Conservation (phyloP, 2,113 vertebrate genomes). For the Cyanistes caeruleus region DNA sequence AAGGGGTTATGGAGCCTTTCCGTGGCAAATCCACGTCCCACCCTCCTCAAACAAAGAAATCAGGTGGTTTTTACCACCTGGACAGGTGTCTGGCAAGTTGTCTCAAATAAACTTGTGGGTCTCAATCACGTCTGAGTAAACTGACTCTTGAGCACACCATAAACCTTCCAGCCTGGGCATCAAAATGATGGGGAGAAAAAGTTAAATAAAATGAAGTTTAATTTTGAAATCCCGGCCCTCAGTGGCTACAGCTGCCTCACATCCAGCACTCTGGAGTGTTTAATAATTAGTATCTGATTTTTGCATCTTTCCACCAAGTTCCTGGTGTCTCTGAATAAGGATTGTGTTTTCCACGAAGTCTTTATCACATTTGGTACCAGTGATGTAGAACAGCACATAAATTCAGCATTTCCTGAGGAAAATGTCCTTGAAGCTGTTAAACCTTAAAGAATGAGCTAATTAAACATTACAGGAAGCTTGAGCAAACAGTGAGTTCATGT, state of each 20-base stretch:
- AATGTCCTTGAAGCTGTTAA: not conserved
- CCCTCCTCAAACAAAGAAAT: not conserved
- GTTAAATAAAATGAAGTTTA: not conserved
- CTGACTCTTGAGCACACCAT: not conserved
- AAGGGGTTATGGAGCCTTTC: not conserved
- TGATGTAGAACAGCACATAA: not conserved
- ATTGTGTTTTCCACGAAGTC: not conserved
- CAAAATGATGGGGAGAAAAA: not conserved
- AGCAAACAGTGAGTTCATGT: not conserved
- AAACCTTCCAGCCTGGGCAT: not conserved
- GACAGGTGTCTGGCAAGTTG: not conserved
- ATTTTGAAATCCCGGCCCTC: not conserved
- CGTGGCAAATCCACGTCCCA: not conserved
- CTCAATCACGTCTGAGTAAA: not conserved
- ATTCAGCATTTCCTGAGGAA: not conserved
- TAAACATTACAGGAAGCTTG: not conserved
- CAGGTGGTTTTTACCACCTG: not conserved
- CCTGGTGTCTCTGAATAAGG: not conserved
- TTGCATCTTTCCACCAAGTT: not conserved
- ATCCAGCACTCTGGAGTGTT: not conserved
- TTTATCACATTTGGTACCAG: not conserved
- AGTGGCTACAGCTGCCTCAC: not conserved
- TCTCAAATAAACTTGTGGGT: not conserved
- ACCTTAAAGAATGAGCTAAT: not conserved
- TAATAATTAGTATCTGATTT: rapidly evolving